A percentile compares a stretch with the other conserved stretches of the same genome.
phyloP scores from a whole-genome alignment of 2,797 vertebrate species.

The Loris lydekkerianus region DNA sequence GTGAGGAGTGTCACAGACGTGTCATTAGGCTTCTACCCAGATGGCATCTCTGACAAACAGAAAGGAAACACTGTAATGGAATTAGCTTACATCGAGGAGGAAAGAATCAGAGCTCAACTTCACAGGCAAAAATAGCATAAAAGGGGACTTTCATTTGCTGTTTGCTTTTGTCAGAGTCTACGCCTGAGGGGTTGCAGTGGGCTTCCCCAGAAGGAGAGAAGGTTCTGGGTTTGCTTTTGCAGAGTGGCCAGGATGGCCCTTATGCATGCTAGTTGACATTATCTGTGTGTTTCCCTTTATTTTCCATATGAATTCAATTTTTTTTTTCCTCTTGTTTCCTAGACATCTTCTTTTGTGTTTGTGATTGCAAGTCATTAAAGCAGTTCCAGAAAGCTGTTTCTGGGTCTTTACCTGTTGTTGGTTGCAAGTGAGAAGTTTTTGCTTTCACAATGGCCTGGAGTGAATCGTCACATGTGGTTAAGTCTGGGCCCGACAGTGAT shows the following conservation, averaged over 20 bases:
- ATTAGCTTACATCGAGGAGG: conserved; percentile 50
- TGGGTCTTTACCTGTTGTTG: conserved; percentile 60
- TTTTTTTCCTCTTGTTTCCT: not conserved
- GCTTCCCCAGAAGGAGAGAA: not conserved
- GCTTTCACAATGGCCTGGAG: conserved; percentile 29
- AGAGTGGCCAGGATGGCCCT: not conserved
- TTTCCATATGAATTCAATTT: not conserved
- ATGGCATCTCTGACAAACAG: conserved; percentile 3
- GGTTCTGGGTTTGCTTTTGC: not conserved
- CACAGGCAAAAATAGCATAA: conserved; percentile 2
- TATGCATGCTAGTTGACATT: not conserved
- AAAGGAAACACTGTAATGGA: conserved; percentile 60
- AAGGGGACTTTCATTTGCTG: not conserved
- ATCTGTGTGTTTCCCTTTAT: not conserved
- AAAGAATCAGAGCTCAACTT: conserved; percentile 57
- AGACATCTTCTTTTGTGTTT: not conserved
- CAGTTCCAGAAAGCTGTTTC: not conserved
- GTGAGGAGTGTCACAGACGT: not conserved
- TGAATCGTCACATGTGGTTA: conserved; percentile 43
- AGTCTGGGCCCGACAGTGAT: not conserved
- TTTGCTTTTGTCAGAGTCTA: conserved; percentile 1
- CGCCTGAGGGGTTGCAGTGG: not conserved
- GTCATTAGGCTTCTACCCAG: not conserved
- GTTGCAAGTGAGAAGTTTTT: conserved; percentile 8
- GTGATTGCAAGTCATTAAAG: conserved; percentile 22